phyloP scores from a whole-genome alignment of 2,797 vertebrate species.

The Phoeniculus purpureus region DNA sequence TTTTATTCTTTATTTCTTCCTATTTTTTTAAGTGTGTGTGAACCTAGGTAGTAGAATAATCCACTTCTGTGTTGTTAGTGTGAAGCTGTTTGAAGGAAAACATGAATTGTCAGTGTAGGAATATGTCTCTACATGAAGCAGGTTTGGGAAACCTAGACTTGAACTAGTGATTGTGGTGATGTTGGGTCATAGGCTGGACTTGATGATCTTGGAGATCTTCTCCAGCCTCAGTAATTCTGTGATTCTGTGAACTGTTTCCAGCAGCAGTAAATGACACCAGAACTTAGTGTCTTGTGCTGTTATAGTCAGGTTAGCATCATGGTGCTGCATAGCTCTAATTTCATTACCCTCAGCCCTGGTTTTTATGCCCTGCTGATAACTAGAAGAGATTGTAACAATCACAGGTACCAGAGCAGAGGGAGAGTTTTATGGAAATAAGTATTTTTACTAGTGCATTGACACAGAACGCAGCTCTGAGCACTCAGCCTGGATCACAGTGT shows the following conservation, averaged over 20 bases:
- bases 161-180: too few relatives aligned
- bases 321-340: not conserved
- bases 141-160: too few relatives aligned
- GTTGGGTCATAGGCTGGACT: too few relatives aligned
- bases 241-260: too few relatives aligned
- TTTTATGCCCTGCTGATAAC: not conserved
- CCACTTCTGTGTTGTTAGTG: not conserved
- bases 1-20: not conserved
- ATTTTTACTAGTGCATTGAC: not conserved
- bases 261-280: not conserved
- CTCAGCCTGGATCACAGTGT: not conserved
- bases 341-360: not conserved
- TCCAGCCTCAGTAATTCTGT: too few relatives aligned
- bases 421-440: not conserved
- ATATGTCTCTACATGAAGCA: not conserved
- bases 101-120: not conserved
- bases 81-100: not conserved
- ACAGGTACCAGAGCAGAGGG: not conserved
- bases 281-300: not conserved
- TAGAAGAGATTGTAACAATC: not conserved
- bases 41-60: too few relatives aligned
- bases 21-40: too few relatives aligned
- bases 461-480: not conserved
- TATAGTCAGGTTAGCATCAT: not conserved
- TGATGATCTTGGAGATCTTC: too few relatives aligned